Conservation (phyloP, 1,140 invertebrate genomes). For the Chelonus insularis region DNA sequence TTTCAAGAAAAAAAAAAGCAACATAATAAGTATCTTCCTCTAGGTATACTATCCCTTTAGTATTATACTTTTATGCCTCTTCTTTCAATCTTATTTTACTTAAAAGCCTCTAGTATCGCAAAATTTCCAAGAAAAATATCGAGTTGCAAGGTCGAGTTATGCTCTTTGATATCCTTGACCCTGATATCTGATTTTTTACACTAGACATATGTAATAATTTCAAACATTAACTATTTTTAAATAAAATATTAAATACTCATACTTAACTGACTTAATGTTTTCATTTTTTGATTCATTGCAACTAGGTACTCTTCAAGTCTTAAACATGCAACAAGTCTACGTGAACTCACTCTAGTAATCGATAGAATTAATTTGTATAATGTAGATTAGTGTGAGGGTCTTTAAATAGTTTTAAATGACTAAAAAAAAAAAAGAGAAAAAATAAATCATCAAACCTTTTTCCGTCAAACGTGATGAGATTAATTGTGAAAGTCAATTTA, state of each 20-base stretch:
- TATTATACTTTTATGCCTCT: background rate
- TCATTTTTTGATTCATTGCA: too few relatives aligned
- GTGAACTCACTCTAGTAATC: constrained; percentile 34
- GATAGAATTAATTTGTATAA: constrained; percentile 49
- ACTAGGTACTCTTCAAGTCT: background rate
- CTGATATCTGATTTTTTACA: constrained; percentile 12
- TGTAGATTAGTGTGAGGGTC: constrained; percentile 29
- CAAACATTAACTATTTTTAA: too few relatives aligned
- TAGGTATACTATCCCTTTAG: background rate
- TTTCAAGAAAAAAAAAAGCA: background rate
- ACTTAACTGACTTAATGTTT: too few relatives aligned
- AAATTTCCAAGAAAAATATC: constrained; percentile 15
- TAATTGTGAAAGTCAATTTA: too few relatives aligned
- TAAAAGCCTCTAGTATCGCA: background rate
- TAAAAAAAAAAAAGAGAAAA: too few relatives aligned
- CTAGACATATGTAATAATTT: too few relatives aligned
- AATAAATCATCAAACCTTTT: too few relatives aligned
- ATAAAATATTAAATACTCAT: too few relatives aligned
- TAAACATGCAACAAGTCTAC: constrained; percentile 39
- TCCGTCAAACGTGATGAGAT: too few relatives aligned
- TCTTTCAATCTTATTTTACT: background rate
- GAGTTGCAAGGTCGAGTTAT: constrained; percentile 20
- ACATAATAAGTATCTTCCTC: background rate
- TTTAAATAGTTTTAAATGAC: constrained; percentile 15
- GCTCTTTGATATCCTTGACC: constrained; percentile 14